Base-by-base conservation (phyloP, 2,888 invertebrate species). In the Eristalinus sepulchralis region DNA sequence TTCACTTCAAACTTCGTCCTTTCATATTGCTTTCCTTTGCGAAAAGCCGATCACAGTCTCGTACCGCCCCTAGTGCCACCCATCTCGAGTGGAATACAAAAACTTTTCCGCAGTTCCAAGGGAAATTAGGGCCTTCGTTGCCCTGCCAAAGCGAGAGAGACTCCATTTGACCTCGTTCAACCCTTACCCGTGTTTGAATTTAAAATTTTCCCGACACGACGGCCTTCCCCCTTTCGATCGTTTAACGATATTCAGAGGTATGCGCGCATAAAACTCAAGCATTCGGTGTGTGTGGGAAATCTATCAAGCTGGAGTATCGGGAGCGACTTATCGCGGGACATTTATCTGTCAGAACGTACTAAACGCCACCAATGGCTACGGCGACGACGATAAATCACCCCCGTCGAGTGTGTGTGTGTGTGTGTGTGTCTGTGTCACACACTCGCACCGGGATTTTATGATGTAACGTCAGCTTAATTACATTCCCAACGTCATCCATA, bases 341-440 rank as follows among this genome's bases (percentile, higher is more conserved):
- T 86, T 86, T 83, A 86, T 86, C 86, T 79, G 73, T 70, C 67
- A 53, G 70, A 60, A 73, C 70, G 70, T 83, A 86, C 86, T 82
- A 82, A 82, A 83, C 66, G 83, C 62, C 70, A 70, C 78, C 62
- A 55, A 8, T 34, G 57, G 22, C 71, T 64, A 47, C 24, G 17
- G 47, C 47, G 20, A 60, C 17, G 24, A 60, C 17, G 59, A 86
- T 86, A 78, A 82, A 86, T 82, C 78, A 86, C 75, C 75, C 57
- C 62, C 27, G 5, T 5, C 5, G 27, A 3, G 53, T 67, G 62
- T n/a, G 47, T 27, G 27, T 27, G 53, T 67, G 62, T n/a, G 47
- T 47, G 47, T 47, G 47, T 47, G 47, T n/a, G 17, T 17, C 27
- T 63, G 27, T 68, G 62, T 83, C 36, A 63, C 76, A 64, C 77